Evolutionary conservation across 2,797 vertebrate genomes (phyloP).

Genomic region (Melanotaenia trifasciata): DNA sequence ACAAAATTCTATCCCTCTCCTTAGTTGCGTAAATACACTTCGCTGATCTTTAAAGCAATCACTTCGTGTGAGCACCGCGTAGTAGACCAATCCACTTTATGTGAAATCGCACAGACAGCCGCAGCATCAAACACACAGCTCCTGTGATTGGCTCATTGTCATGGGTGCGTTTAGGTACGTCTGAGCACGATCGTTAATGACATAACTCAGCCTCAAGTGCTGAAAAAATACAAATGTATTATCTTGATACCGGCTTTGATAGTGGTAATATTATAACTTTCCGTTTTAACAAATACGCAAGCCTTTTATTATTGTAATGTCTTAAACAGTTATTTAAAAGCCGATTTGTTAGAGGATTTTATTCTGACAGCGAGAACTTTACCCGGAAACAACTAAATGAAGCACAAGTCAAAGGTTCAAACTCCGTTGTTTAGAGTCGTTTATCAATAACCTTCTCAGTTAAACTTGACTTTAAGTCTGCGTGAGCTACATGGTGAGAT

Average conservation of each 20-base stretch:
- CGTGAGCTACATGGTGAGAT: conserved; percentile 44
- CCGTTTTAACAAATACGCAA: rapidly evolving
- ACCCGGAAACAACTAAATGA: conserved; percentile 47
- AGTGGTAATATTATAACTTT: not conserved
- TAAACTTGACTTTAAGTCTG: conserved; percentile 6
- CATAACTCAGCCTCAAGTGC: not conserved
- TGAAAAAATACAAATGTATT: not conserved
- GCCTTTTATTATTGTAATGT: rapidly evolving
- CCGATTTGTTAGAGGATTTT: conserved; percentile 45
- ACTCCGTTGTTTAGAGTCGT: not conserved
- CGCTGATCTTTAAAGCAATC: conserved; percentile 25
- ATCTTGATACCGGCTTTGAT: not conserved
- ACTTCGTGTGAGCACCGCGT: rapidly evolving
- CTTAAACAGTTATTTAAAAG: not conserved
- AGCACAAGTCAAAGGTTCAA: conserved; percentile 30
- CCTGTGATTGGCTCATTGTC: conserved; percentile 53
- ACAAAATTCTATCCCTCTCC: conserved; percentile 63
- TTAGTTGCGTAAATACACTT: not conserved
- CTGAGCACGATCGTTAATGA: rapidly evolving
- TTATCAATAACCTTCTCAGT: not conserved
- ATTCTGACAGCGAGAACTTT: conserved; percentile 58
- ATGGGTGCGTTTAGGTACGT: conserved; percentile 39
- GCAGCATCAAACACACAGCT: not conserved
- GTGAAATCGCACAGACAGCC: conserved; percentile 3
- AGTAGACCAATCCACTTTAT: not conserved